These are phyloP conservation scores for Bradypus variegatus DNA, from an alignment of 2,797 vertebrate species.

Conservation along the genomic window DNA sequence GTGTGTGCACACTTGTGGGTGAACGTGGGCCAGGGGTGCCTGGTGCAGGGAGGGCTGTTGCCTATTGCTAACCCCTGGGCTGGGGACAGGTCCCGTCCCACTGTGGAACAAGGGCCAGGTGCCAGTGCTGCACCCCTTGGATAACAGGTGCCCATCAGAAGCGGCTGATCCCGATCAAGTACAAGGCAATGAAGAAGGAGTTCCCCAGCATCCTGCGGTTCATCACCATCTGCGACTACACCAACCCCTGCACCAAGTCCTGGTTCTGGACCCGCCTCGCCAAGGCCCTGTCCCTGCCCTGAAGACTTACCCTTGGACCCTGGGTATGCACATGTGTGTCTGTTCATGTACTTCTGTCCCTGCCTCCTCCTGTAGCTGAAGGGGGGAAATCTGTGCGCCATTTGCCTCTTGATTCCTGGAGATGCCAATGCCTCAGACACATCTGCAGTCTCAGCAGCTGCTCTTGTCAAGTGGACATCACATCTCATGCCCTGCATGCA, in stretches of 20 bases:
- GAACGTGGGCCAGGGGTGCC: neutral
- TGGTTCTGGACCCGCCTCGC: slow-evolving; percentile 96
- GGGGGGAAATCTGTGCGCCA: neutral
- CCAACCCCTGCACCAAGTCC: slow-evolving; percentile 85
- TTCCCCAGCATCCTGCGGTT: slow-evolving; percentile 95
- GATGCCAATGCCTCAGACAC: neutral
- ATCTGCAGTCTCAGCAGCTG: neutral
- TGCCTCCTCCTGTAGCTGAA: neutral
- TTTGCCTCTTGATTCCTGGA: neutral
- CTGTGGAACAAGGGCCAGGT: neutral
- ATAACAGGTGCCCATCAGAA: slow-evolving; percentile 85
- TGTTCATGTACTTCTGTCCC: neutral
- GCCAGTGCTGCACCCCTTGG: neutral
- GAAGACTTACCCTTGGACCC: slow-evolving; percentile 20
- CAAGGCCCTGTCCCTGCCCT: slow-evolving; percentile 79
- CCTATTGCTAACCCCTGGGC: neutral
- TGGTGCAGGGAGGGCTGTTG: neutral
- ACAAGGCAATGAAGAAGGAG: slow-evolving; percentile 86
- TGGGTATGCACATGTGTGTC: neutral
- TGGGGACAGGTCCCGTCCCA: neutral
- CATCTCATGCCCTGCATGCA: neutral
- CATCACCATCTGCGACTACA: slow-evolving; percentile 95
- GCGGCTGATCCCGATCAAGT: slow-evolving; percentile 91
- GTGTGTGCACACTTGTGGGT: neutral
- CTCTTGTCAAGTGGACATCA: neutral